These are phyloP conservation scores for Cybosia mesomella DNA, from an alignment of 2,888 invertebrate species.

Conservation along the genomic window DNA sequence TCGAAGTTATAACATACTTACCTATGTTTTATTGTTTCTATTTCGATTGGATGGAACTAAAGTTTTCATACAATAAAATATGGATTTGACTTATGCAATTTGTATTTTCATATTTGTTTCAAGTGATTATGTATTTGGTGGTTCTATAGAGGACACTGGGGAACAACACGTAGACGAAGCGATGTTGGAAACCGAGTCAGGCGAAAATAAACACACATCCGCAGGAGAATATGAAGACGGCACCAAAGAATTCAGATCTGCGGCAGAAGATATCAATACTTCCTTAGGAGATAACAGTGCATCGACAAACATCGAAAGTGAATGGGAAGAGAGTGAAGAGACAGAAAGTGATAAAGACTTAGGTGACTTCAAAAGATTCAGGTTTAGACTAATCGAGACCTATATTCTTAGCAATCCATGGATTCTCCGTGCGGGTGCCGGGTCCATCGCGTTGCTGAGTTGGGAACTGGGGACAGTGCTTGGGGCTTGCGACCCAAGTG, in stretches of 20 bases:
- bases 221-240: no score
- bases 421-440: no score
- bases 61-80: not conserved
- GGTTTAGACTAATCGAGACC: not conserved
- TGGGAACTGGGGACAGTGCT: no score
- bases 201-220: not conserved
- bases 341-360: no score
- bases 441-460: no score
- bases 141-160: not conserved
- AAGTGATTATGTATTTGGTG: not conserved
- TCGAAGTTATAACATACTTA: not conserved
- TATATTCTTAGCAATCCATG: no score
- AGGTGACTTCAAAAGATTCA: not conserved
- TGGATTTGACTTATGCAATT: not conserved
- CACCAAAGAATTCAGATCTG: not conserved
- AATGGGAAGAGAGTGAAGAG: not conserved
- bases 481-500: no score
- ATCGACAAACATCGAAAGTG: not conserved
- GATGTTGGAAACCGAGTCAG: not conserved
- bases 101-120: slow-evolving; percentile 2
- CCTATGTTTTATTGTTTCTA: not conserved
- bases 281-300: not conserved
- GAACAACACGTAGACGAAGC: not conserved
- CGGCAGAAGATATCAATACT: not conserved
- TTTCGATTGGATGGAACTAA: not conserved